Evolutionary conservation across 2,888 invertebrate genomes (phyloP).

Genomic region (Drosophila nr. perissopoda): DNA sequence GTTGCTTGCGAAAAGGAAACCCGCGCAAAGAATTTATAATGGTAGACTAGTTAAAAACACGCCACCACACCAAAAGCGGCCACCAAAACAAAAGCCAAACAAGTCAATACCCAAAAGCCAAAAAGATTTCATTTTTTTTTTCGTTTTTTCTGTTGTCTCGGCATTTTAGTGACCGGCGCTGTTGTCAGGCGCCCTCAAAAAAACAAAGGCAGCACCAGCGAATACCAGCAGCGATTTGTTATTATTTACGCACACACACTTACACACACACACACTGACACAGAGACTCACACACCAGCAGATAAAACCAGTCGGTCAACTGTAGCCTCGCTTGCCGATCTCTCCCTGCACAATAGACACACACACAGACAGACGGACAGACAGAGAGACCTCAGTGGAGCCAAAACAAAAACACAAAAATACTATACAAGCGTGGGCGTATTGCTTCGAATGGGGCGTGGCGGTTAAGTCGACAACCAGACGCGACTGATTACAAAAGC

Average conservation of each 20-base stretch:
- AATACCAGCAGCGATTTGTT: constrained; percentile 56
- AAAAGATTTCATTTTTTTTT: constrained; percentile 40
- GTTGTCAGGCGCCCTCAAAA: constrained; percentile 73
- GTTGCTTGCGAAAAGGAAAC: constrained; percentile 27
- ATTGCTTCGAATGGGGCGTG: neutral
- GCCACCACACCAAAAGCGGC: constrained; percentile 56
- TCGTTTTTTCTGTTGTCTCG: constrained; percentile 7
- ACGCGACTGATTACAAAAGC: constrained; percentile 33
- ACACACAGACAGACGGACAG: constrained; percentile 1
- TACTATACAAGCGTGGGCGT: constrained; percentile 38
- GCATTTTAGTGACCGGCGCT: constrained; percentile 33
- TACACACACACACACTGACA: constrained; percentile 18
- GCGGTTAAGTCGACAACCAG: neutral
- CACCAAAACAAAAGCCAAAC: constrained; percentile 73
- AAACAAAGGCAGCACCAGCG: constrained; percentile 40
- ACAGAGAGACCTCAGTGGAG: constrained; percentile 40
- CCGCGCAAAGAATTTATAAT: constrained; percentile 26
- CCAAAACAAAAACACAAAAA: constrained; percentile 77
- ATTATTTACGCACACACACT: constrained; percentile 47
- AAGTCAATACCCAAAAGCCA: constrained; percentile 49
- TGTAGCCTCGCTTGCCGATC: constrained; percentile 46
- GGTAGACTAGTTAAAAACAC: constrained; percentile 51
- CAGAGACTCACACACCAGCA: constrained; percentile 2
- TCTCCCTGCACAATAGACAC: constrained; percentile 1
- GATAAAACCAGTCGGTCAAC: constrained; percentile 62